phyloP scores from a whole-genome alignment of 2,113 vertebrate genomes.

The Sprattus sprattus region DNA sequence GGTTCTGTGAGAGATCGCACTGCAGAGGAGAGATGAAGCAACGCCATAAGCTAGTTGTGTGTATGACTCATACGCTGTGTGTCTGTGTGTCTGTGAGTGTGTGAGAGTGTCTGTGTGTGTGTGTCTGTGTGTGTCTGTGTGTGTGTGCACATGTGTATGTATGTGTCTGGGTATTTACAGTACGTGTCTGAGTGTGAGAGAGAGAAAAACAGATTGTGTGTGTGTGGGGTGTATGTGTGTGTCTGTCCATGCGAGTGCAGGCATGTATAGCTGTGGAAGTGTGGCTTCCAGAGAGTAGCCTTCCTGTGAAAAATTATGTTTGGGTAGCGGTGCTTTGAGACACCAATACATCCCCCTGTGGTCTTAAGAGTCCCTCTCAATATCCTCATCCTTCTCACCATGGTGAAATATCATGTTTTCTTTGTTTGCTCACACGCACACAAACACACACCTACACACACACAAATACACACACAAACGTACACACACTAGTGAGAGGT shows the following conservation, averaged over 20 bases:
- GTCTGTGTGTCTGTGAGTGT: not conserved
- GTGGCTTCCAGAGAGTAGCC: not conserved
- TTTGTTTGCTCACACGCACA: not conserved
- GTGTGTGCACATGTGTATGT: conserved; percentile 18
- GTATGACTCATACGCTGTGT: conserved; percentile 14
- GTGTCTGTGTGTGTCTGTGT: not conserved
- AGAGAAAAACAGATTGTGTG: not conserved
- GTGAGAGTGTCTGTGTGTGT: not conserved
- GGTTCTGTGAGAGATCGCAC: conserved; percentile 19
- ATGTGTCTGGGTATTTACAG: not conserved
- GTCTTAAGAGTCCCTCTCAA: not conserved
- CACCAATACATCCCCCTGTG: not conserved
- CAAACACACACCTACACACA: not conserved
- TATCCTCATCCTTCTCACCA: not conserved
- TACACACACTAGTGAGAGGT: not conserved
- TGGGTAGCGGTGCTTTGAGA: not conserved
- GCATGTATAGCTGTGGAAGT: not conserved
- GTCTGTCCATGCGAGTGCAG: not conserved
- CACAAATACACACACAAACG: not conserved
- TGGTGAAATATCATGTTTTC: not conserved
- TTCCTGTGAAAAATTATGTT: not conserved
- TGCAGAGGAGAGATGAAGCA: conserved; percentile 11
- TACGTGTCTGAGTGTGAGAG: not conserved
- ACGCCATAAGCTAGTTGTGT: not conserved
- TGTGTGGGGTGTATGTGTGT: not conserved